Conservation (phyloP, 2,797 vertebrate genomes). For the Phrynocephalus guinanensis region DNA sequence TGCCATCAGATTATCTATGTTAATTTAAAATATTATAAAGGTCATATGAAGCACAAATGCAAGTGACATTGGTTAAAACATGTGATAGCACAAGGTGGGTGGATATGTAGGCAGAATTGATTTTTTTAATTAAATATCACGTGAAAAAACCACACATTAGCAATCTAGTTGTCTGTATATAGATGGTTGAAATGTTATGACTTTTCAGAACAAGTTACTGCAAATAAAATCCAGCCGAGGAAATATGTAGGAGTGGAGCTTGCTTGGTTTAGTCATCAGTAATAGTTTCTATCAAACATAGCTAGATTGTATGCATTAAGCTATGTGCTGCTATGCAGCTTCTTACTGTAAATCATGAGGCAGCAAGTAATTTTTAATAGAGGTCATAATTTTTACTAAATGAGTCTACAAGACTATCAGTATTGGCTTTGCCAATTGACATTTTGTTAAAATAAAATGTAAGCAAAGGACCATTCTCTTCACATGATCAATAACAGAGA, state of each 20-base stretch:
- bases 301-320: background rate
- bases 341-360: background rate
- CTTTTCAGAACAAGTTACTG: background rate
- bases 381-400: background rate
- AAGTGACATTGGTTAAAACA: background rate
- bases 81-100: background rate
- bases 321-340: background rate
- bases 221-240: background rate
- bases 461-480: background rate
- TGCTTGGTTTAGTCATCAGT: background rate
- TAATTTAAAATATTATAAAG: conserved; percentile 2
- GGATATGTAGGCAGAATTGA: background rate
- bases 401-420: background rate
- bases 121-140: background rate
- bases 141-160: background rate
- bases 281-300: background rate
- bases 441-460: background rate
- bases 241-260: background rate
- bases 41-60: background rate
- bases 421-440: background rate
- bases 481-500: background rate
- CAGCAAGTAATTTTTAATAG: background rate
- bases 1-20: background rate
- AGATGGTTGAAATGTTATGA: background rate
- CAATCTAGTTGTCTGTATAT: background rate